Evolutionary conservation across 2,888 invertebrate species (phyloP).

Genomic region (Nezara viridula): DNA sequence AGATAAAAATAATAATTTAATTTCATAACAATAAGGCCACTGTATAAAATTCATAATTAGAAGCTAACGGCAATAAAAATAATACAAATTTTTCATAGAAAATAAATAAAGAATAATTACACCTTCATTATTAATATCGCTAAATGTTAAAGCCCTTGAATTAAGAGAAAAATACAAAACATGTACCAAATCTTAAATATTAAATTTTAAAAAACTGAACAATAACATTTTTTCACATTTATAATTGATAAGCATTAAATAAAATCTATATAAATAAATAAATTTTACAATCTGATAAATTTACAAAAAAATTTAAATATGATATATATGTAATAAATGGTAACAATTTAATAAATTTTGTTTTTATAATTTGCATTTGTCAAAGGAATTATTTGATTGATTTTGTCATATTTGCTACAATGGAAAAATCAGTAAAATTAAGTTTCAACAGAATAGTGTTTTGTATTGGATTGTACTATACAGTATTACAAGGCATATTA

Average conservation of each 20-base stretch:
- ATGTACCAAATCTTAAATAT: background rate
- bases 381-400: background rate
- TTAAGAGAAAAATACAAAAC: constrained; percentile 24
- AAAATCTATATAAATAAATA: background rate
- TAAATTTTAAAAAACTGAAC: background rate
- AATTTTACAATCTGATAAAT: background rate
- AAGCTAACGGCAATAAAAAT: constrained; percentile 4
- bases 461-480: background rate
- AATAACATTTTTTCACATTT: background rate
- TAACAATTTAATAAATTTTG: background rate
- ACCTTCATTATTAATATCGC: background rate
- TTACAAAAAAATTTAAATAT: background rate
- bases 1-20: background rate
- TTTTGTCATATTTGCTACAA: too few relatives aligned
- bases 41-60: background rate
- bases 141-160: background rate
- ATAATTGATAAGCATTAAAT: background rate
- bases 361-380: background rate
- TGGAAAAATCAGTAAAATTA: background rate
- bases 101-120: constrained; percentile 24
- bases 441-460: background rate
- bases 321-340: background rate
- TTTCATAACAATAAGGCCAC: constrained; percentile 19
- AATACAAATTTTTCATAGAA: constrained; percentile 23
- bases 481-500: background rate